Evolutionary conservation across 2,113 vertebrate genomes (phyloP), one percentile per base, ranked within the genome.

Genomic region (Enhydra lutris): DNA sequence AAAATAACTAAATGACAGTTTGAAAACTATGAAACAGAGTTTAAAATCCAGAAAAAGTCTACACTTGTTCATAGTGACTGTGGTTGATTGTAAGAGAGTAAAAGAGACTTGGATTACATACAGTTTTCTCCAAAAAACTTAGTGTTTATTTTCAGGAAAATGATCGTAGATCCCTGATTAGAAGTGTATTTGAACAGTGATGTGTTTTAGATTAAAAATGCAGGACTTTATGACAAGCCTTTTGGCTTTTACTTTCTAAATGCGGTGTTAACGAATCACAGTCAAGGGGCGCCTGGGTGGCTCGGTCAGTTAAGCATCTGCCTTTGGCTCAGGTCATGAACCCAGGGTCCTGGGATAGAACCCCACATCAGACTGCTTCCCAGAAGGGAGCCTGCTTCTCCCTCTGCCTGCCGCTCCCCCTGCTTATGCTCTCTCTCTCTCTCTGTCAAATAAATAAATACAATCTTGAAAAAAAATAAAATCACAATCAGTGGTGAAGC

Each of bases 1-100:
- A 80, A 86, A 89, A 63, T 34, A 76, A 84, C 67, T 20, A 63
- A 80, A 74, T 36, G 45, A 61, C 5, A 29, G 10, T 94, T 81
- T 91, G 67, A 39, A 92, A 96, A 88, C 39, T 42, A 6, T 95
- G 50, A 81, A 96, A 82, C 34, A 24, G 29, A 92, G 71, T 92
- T 95, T 85, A 81, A 89, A 92, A 71, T 83, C 23, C 89, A 65
- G 50, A 34, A 57, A 24, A 9, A 85, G 29, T 34, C 7, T 31
- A 63, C 47, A 45, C 14, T 45, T 80, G 42, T 36, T 95, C 24
- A 61, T 94, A 31, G 78, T 73, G 76, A 52, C 13, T 57, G 21
- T n/a, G 20, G 61, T 90, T 67, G 52, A 45, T 69, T 71, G 91
- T 18, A 84, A 86, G 55, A 63, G 65, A 78, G 73, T 52, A 59